Evolutionary conservation across 1,140 invertebrate genomes (phyloP), one percentile per base, ranked within the genome.

Genomic region (Yoshiicerus persimilis): DNA sequence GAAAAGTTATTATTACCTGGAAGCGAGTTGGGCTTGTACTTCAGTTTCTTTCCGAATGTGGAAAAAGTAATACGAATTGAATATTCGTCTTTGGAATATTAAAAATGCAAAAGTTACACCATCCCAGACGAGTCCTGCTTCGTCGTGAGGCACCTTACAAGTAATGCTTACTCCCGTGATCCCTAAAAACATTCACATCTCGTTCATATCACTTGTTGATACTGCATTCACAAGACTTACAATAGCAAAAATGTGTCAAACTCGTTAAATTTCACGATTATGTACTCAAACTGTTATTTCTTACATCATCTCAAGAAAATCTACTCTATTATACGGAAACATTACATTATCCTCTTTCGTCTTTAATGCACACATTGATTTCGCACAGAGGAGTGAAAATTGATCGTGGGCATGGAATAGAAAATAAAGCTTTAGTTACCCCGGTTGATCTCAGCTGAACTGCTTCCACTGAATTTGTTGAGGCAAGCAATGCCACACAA

Each of bases 1-100:
- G 77, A 80, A n/a, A n/a, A n/a, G n/a, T n/a, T n/a, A n/a, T 2
- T 30, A 66, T 88, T 92, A 96, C 96, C 96, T 95, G 0, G 97
- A 98, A 2, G 98, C 97, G 9, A 99, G 93, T 88, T 97, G 96
- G 75, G 96, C 97, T 92, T 98, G 98, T 0, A 98, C 98, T 93
- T 98, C 97, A 32, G 97, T 96, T 92, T 99, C 98, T 91, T 85
- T 39, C n/a, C 89, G 39, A 77, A 99, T 96, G 93, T 99, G 96
- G 91, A 97, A 97, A 93, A 99, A 99, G 92, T 99, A 99, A 92
- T 98, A 97, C 90, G 97, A 98, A 88, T 96, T 96, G 93, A 99
- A 99, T 25, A 99, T 94, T 89, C 98, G 93, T 90, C 96, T 94
- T 92, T 99, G 98, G 86, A 99, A 93, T 77, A 99, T 94, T 0